These are phyloP conservation scores for Arctia plantaginis DNA, from an alignment of 2,888 invertebrate species.

Conservation along the genomic window DNA sequence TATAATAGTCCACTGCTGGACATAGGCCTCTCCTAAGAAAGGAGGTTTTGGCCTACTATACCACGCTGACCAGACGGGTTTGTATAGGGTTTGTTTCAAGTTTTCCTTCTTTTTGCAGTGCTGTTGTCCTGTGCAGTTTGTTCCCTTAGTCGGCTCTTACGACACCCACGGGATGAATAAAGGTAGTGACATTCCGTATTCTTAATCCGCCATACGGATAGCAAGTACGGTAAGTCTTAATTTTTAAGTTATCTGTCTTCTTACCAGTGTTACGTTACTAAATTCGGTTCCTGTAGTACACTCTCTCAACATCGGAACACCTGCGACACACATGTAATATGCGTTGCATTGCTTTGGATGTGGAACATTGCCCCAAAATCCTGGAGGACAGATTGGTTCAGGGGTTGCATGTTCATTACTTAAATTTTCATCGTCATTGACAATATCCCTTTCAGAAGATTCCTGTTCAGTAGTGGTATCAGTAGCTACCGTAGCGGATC, in stretches of 20 bases:
- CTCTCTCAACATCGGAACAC: not conserved
- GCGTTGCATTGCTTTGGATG: slow-evolving; percentile 34
- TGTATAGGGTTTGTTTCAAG: no score
- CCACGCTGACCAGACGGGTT: no score
- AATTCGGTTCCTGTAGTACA: slow-evolving; percentile 31
- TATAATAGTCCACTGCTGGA: no score
- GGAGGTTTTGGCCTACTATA: no score
- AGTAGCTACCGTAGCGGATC: slow-evolving; percentile 10
- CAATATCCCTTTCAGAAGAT: not conserved
- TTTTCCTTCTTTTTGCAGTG: no score
- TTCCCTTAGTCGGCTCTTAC: no score
- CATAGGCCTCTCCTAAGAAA: no score
- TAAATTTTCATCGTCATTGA: not conserved
- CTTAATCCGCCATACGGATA: no score
- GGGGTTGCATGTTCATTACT: not conserved
- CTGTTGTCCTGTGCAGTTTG: no score
- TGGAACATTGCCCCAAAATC: slow-evolving; percentile 23
- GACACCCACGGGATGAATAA: no score
- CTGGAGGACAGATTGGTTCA: slow-evolving; percentile 16
- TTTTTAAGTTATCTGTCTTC: not conserved
- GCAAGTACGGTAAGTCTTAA: no score
- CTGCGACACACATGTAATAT: slow-evolving; percentile 30
- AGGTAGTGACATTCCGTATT: no score
- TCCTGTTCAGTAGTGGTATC: not conserved
- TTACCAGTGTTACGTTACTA: not conserved